Base-by-base conservation (phyloP, 2,113 vertebrate genomes). In the Microtus ochrogaster region DNA sequence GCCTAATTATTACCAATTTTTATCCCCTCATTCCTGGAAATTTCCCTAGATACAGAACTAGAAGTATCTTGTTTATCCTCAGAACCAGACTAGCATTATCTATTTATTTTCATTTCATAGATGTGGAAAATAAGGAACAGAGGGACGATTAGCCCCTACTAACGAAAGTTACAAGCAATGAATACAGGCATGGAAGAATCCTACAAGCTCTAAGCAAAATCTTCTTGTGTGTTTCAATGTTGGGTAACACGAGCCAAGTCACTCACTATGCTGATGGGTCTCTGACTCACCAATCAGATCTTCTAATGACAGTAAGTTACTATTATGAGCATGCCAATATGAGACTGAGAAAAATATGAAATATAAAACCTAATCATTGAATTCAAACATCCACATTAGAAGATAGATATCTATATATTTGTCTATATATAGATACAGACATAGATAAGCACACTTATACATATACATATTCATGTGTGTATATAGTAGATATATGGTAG, bases 301-400 rank as follows among this genome's bases (percentile, higher is more conserved):
- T 79, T 68, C n/a, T 76, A 24, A 16, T 91, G 70, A 73, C 86
- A 70, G 68, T 14, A 47, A 91, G 52, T 66, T 72, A n/a, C 91
- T 92, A 44, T 12, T 55, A 39, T 72, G 84, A 22, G 26, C 47
- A 5, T 13, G 22, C 24, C 3, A 2, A 49, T 5, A 16, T 84
- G 76, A 92, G 52, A 77, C 84, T 90, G 94, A 95, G 92, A 82
- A 94, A 95, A 96, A 94, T 55, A 24, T 63, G 89, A 44, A 72
- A 89, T 70, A 85, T 90, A 90, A 90, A 96, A 94, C n/a, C n/a
- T 92, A 87, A 39, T 4, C 4, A 0, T 70, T 55, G 33, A 96
- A 85, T 74, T 66, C 5, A 9, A 66, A 47, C 63, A 58, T 85
- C 58, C 26, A 33, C 41, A 21, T 86, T 85, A 84, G 63, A 90